Evolutionary conservation across 2,888 invertebrate genomes (phyloP).

Genomic region (Drosophila incognita): DNA sequence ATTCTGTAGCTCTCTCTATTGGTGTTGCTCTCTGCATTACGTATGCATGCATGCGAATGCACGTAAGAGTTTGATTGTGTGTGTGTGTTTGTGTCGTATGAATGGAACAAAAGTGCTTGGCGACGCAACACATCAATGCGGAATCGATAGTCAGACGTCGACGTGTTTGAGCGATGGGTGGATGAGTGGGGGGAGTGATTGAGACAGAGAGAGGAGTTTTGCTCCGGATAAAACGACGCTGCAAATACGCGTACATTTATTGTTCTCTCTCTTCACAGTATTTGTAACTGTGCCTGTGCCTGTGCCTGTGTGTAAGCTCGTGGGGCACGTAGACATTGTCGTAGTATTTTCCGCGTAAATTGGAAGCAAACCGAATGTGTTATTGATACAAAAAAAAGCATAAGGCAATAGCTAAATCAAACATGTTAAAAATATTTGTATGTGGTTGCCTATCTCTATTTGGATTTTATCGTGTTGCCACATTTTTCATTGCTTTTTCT

Average conservation of each 20-base stretch:
- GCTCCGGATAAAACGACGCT: conserved; percentile 54
- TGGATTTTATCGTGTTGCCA: conserved; percentile 43
- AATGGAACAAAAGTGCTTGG: conserved; percentile 78
- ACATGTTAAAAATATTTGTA: conserved; percentile 31
- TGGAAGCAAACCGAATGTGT: conserved; percentile 74
- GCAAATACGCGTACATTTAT: conserved; percentile 50
- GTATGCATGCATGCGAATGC: conserved; percentile 40
- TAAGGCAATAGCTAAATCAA: conserved; percentile 9
- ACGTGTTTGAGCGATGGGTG: conserved; percentile 28
- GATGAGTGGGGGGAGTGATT: neutral
- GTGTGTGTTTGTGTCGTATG: conserved; percentile 55
- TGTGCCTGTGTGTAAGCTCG: conserved; percentile 33
- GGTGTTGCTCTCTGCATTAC: conserved; percentile 43
- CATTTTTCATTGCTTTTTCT: conserved; percentile 25
- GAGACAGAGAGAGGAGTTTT: conserved; percentile 25
- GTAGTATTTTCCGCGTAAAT: conserved; percentile 81
- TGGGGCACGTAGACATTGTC: conserved; percentile 66
- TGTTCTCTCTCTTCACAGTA: conserved; percentile 22
- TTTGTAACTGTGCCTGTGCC: conserved; percentile 4
- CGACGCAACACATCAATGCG: conserved; percentile 59
- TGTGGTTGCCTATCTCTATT: conserved; percentile 34
- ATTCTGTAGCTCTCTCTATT: conserved; percentile 24
- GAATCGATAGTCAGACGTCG: conserved; percentile 70
- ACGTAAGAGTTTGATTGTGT: conserved; percentile 11
- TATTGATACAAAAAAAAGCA: conserved; percentile 49